These are phyloP conservation scores for Nasonovia ribisnigri DNA, from an alignment of 2,888 invertebrate species.

Conservation along the genomic window DNA sequence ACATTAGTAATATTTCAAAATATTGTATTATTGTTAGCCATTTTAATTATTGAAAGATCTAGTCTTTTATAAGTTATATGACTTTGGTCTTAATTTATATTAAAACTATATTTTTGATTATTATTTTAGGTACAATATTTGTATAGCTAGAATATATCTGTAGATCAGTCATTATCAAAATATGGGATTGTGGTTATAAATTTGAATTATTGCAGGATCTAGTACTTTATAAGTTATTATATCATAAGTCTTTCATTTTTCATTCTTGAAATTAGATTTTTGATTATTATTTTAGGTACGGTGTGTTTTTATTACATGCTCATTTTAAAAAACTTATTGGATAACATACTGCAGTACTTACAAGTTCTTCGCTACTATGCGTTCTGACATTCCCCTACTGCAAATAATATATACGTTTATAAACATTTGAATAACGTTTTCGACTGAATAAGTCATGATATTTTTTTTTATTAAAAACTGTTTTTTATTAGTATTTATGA, in stretches of 20 bases:
- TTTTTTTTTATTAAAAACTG: slow-evolving; percentile 22
- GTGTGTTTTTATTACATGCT: not conserved
- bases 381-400: not conserved
- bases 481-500: slow-evolving; percentile 18
- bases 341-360: not conserved
- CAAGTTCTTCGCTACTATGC: not conserved
- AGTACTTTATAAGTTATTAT: too few relatives aligned
- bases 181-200: too few relatives aligned
- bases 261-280: too few relatives aligned
- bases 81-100: not conserved
- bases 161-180: too few relatives aligned
- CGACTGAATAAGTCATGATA: not conserved
- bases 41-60: not conserved
- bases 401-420: not conserved
- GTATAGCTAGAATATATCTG: too few relatives aligned
- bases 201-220: too few relatives aligned
- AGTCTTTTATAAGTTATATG: not conserved
- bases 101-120: not conserved
- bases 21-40: not conserved
- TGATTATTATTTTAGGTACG: not conserved
- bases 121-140: not conserved
- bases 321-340: not conserved
- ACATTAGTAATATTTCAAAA: not conserved
- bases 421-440: not conserved
- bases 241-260: too few relatives aligned